These are phyloP conservation scores for Anastrepha obliqua DNA, from an alignment of 1,140 invertebrate species.

Conservation along the genomic window DNA sequence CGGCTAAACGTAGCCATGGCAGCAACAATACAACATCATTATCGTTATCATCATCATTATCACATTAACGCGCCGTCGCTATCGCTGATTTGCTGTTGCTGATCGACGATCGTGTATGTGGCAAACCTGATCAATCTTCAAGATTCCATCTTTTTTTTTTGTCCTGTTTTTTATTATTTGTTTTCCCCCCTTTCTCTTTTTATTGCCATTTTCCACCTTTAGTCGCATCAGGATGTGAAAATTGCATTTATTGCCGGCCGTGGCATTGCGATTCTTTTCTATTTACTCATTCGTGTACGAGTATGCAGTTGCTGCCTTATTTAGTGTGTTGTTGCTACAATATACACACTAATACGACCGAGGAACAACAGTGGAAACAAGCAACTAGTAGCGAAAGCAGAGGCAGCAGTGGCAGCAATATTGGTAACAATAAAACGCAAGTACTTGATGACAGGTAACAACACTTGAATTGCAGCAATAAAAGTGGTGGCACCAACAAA, in stretches of 20 bases:
- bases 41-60: slow-evolving; percentile 51
- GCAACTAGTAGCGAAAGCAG: slow-evolving; percentile 1
- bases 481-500: neutral
- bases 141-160: neutral
- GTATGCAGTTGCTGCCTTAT: neutral
- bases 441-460: slow-evolving; percentile 32
- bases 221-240: slow-evolving; percentile 38
- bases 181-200: neutral
- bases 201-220: neutral
- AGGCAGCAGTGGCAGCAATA: slow-evolving; percentile 2
- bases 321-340: neutral
- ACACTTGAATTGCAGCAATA: neutral
- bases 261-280: neutral
- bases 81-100: neutral
- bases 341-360: neutral
- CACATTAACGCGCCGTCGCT: slow-evolving; percentile 42
- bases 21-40: slow-evolving; percentile 20
- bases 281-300: neutral
- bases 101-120: slow-evolving; percentile 19
- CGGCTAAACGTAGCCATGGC: neutral
- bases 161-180: neutral
- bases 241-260: slow-evolving; percentile 19
- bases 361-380: slow-evolving; percentile 38
- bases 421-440: slow-evolving; percentile 38
- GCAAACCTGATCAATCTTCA: slow-evolving; percentile 45